Evolutionary conservation across 2,888 invertebrate species (phyloP).

Genomic region (Geophilus truncorum): DNA sequence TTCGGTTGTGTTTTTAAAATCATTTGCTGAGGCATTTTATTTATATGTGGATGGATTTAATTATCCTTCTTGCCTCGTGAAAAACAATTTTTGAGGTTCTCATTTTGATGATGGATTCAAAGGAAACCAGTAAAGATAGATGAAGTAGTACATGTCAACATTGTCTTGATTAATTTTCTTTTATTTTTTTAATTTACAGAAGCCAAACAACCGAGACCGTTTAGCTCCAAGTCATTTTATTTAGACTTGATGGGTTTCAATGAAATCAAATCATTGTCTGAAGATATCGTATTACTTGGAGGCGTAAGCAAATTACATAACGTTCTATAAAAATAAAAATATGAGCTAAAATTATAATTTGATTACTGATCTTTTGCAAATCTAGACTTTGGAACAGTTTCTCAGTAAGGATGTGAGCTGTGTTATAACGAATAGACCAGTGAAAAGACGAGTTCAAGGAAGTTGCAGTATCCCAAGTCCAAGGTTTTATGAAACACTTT

Average conservation of each 20-base stretch:
- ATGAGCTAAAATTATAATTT: neutral
- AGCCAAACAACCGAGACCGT: neutral
- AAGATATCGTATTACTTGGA: slow-evolving; percentile 11
- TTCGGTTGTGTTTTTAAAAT: too few relatives aligned
- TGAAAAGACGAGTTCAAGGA: neutral
- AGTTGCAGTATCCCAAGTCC: neutral
- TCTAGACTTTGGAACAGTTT: slow-evolving; percentile 25
- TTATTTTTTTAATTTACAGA: neutral
- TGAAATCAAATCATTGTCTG: neutral
- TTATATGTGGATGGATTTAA: neutral
- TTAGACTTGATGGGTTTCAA: slow-evolving; percentile 13
- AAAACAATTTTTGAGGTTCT: neutral
- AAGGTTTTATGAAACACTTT: too few relatives aligned
- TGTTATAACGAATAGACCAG: neutral
- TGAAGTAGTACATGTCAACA: neutral
- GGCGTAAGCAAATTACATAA: too few relatives aligned
- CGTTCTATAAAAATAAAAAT: neutral
- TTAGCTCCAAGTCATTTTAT: slow-evolving; percentile 15
- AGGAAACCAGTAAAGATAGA: slow-evolving; percentile 12
- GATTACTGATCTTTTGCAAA: neutral
- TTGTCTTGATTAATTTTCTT: neutral
- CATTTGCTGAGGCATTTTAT: neutral
- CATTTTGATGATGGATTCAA: neutral
- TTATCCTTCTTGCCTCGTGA: neutral
- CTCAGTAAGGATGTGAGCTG: slow-evolving; percentile 22